Evolutionary conservation across 2,113 vertebrate genomes (phyloP).

Genomic region (Ramphastos sulfuratus): DNA sequence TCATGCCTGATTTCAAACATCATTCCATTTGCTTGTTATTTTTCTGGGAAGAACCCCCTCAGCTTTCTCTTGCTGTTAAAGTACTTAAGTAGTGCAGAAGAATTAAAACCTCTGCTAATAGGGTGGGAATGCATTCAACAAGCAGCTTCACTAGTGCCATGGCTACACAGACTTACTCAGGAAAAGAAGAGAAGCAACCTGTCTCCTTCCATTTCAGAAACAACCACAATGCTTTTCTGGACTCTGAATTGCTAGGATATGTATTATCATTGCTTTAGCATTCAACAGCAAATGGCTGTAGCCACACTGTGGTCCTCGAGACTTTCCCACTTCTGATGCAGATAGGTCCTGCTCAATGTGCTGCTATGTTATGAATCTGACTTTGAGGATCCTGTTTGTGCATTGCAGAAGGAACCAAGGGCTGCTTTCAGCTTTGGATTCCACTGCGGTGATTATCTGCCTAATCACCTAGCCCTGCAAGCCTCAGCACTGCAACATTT

Average conservation of each 20-base stretch:
- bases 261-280: neutral
- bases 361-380: neutral
- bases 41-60: neutral
- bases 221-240: neutral
- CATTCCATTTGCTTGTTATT: neutral
- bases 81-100: neutral
- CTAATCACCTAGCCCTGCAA: neutral
- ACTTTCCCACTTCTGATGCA: neutral
- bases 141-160: neutral
- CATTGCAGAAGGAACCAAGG: neutral
- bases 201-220: neutral
- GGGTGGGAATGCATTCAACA: neutral
- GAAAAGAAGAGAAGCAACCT: neutral
- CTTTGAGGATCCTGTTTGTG: neutral
- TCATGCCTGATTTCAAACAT: slow-evolving; percentile 3
- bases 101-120: neutral
- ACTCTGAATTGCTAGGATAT: neutral
- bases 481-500: neutral
- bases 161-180: neutral
- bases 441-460: neutral
- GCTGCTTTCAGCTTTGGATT: neutral
- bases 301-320: neutral
- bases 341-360: neutral
- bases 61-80: neutral
- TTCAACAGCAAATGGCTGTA: neutral